phyloP scores from a whole-genome alignment of 2,113 vertebrate genomes.

The Triplophysa siluroides region DNA sequence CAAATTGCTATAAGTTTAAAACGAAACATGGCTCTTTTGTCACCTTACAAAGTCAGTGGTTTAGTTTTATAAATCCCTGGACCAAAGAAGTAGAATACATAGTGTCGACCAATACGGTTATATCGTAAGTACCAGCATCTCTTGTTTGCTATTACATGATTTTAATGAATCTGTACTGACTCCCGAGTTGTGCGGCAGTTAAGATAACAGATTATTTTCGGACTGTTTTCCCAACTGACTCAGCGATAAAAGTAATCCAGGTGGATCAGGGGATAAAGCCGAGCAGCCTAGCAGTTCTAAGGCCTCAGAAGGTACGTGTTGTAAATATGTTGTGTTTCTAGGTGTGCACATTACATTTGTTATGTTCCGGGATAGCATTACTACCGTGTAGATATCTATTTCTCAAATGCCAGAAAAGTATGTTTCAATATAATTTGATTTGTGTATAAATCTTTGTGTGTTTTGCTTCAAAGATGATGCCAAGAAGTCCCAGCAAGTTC shows the following conservation, averaged over 20 bases:
- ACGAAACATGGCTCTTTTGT: constrained; percentile 86
- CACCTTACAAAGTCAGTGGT: constrained; percentile 89
- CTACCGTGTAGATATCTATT: background rate
- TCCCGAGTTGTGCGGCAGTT: background rate
- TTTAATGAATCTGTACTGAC: background rate
- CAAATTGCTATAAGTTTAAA: constrained; percentile 90
- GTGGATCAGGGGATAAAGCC: constrained; percentile 69
- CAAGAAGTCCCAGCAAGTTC: constrained; percentile 72
- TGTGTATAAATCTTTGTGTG: background rate
- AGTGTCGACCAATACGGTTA: constrained; percentile 88
- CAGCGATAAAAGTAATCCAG: constrained; percentile 63
- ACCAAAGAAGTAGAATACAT: constrained; percentile 95
- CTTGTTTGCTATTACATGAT: background rate
- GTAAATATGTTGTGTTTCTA: background rate
- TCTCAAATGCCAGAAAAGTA: background rate
- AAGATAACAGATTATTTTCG: constrained; percentile 24
- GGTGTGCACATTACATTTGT: background rate
- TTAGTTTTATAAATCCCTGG: constrained; percentile 94
- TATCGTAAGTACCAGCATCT: constrained; percentile 80
- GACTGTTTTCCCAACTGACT: background rate
- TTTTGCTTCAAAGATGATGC: constrained; percentile 68
- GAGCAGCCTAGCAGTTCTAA: constrained; percentile 73
- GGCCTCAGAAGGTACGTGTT: constrained; percentile 79
- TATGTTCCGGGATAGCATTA: background rate
- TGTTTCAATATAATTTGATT: too few relatives aligned